Conservation (phyloP, 2,113 vertebrate species). For the Pomatorhinus ruficollis region DNA sequence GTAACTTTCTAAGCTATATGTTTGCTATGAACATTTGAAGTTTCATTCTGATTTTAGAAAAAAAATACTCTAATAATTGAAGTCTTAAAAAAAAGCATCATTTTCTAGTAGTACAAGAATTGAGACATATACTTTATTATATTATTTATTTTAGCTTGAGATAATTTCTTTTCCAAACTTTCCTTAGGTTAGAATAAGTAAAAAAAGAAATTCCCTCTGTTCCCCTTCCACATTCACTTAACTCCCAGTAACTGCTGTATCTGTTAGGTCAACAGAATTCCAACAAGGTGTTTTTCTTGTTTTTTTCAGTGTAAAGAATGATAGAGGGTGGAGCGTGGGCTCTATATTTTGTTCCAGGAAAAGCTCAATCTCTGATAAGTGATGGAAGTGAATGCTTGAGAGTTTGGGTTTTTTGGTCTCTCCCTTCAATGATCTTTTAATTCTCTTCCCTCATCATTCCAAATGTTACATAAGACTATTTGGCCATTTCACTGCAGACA, state of each 20-base stretch:
- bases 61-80: background rate
- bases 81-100: rapidly evolving
- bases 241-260: background rate
- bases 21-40: background rate
- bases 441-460: background rate
- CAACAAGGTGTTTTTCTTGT: background rate
- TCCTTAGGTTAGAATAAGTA: background rate
- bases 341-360: background rate
- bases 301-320: background rate
- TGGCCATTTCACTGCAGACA: background rate
- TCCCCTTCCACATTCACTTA: rapidly evolving
- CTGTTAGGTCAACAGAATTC: background rate
- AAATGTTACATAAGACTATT: background rate
- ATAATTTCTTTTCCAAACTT: background rate
- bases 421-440: background rate
- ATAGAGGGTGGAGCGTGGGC: background rate
- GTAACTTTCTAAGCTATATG: background rate
- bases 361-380: background rate
- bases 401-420: background rate
- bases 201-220: background rate
- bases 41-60: background rate
- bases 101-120: background rate
- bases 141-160: background rate
- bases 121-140: background rate
- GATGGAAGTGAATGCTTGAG: background rate